Percentiles rank a stretch among this genome's conserved stretches.
Evolutionary conservation across 2,113 vertebrate species (phyloP).

Genomic region (Danionella cerebrum): DNA sequence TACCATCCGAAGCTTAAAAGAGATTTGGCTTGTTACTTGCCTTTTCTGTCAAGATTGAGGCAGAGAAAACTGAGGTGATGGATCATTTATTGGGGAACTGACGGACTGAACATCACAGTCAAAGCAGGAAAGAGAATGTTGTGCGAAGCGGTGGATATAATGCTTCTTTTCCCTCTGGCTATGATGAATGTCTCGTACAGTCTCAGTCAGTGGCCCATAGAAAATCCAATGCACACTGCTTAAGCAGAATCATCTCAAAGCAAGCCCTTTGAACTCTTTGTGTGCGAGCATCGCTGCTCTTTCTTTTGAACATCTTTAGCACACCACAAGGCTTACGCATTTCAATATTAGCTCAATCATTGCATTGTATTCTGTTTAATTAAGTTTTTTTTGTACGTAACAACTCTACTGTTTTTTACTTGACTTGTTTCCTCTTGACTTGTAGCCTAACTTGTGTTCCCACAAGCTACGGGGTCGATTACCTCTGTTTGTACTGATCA

Average conservation of each 20-base stretch:
- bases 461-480: too few species aligned
- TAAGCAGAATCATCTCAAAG: not conserved
- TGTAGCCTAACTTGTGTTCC: too few species aligned
- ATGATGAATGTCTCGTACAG: constrained; percentile 7
- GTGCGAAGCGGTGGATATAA: not conserved
- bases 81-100: not conserved
- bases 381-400: too few species aligned
- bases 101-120: not conserved
- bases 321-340: too few species aligned
- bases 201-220: not conserved
- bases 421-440: too few species aligned
- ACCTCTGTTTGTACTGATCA: too few species aligned
- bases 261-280: not conserved
- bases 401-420: too few species aligned
- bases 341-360: too few species aligned
- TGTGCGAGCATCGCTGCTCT: not conserved
- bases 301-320: too few species aligned
- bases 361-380: too few species aligned
- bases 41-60: not conserved
- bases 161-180: not conserved
- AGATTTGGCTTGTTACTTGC: not conserved
- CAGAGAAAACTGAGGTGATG: not conserved
- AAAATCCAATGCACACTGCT: constrained; percentile 10
- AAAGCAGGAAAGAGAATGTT: not conserved
- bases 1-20: too few species aligned